These are phyloP conservation scores for Hippocampus mohnikei DNA, from an alignment of 2,113 vertebrate genomes.

Conservation along the genomic window DNA sequence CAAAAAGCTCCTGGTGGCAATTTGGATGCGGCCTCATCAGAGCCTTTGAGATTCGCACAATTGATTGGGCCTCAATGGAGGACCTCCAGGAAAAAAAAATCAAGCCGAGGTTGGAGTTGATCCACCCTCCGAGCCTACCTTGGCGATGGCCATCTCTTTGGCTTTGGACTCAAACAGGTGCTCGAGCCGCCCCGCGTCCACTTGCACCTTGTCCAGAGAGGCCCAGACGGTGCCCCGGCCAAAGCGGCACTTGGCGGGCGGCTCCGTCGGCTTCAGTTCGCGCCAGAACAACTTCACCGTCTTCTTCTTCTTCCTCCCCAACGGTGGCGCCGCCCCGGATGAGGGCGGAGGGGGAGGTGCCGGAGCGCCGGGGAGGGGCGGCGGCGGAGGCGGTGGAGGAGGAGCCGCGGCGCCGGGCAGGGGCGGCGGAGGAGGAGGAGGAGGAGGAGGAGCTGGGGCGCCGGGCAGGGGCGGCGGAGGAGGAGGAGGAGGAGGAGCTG, in stretches of 20 bases:
- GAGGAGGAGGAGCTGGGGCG: slow-evolving; percentile 9
- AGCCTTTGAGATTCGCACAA: too few species aligned
- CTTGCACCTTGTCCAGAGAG: slow-evolving; percentile 80
- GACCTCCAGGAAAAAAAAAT: too few species aligned
- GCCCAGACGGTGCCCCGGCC: slow-evolving; percentile 86
- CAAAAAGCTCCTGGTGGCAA: too few species aligned
- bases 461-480: slow-evolving; percentile 43
- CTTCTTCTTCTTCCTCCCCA: slow-evolving; percentile 82
- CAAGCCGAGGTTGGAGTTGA: too few species aligned
- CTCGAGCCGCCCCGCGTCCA: slow-evolving; percentile 83
- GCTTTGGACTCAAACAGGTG: slow-evolving; percentile 93
- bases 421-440: slow-evolving; percentile 9
- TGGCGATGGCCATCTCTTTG: slow-evolving; percentile 81
- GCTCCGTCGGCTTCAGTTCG: slow-evolving; percentile 81
- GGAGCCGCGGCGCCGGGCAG: neutral
- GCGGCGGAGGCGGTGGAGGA: slow-evolving; percentile 11
- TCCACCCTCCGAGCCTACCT: slow-evolving; percentile 70
- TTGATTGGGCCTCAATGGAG: too few species aligned
- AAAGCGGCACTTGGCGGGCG: slow-evolving; percentile 69
- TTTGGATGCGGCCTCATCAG: too few species aligned
- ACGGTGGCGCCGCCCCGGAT: neutral
- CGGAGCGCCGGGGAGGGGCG: neutral
- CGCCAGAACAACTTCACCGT: slow-evolving; percentile 96
- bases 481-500: slow-evolving; percentile 37
- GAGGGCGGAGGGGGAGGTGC: slow-evolving; percentile 4